These are phyloP conservation scores for Palythoa heliodiscus DNA, from an alignment of 92 coral and sea anemone species.

Conservation along the genomic window DNA sequence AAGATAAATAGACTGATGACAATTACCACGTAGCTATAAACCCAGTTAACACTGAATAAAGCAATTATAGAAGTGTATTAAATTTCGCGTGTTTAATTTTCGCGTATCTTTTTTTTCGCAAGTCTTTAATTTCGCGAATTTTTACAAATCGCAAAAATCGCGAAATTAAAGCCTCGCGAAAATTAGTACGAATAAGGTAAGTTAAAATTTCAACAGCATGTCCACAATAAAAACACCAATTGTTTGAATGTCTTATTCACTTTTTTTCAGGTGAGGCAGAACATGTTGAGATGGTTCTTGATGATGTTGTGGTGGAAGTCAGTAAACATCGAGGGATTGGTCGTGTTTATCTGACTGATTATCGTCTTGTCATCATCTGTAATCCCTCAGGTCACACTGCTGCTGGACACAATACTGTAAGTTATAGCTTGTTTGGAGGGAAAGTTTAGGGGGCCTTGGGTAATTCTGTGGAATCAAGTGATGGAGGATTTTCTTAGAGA, in stretches of 20 bases:
- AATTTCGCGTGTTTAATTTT: too few relatives aligned
- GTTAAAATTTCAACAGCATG: too few relatives aligned
- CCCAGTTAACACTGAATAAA: too few relatives aligned
- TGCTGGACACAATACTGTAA: conserved; percentile 76
- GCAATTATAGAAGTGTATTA: too few relatives aligned
- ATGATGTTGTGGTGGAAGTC: conserved; percentile 95
- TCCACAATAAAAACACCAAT: too few relatives aligned
- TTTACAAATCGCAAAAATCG: too few relatives aligned
- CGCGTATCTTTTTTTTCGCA: too few relatives aligned
- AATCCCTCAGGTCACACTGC: conserved; percentile 75
- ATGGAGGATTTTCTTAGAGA: background rate
- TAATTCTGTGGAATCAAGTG: background rate
- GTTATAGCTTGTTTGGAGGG: background rate
- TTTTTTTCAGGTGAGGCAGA: conserved; percentile 86
- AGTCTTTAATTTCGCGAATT: too few relatives aligned
- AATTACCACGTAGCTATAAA: too few relatives aligned
- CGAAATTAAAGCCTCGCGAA: too few relatives aligned
- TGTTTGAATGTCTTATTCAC: background rate
- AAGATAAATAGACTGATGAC: too few relatives aligned
- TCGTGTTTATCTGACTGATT: conserved; percentile 89
- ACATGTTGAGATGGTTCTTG: conserved; percentile 94
- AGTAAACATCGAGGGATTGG: conserved; percentile 97
- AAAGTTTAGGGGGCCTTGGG: background rate
- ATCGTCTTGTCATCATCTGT: conserved; percentile 84
- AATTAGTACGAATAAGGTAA: too few relatives aligned